Evolutionary conservation across 2,888 invertebrate genomes (phyloP), one percentile per base, ranked within the genome.

Genomic region (Agriopis aurantiaria): DNA sequence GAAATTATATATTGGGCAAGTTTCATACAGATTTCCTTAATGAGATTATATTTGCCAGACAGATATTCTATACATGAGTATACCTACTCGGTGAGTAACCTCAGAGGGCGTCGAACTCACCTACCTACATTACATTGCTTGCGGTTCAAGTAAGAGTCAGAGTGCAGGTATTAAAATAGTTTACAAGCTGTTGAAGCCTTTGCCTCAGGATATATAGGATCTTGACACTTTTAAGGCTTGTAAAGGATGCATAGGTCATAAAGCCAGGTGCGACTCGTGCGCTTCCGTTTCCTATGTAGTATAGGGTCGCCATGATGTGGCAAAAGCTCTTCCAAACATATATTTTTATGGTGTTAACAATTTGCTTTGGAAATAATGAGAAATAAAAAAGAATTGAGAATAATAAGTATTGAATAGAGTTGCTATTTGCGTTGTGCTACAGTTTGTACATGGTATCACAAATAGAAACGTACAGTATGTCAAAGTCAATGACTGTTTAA

Each of bases 231-330:
- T 79, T 92, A 91, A 83, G 93, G 92, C 80, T 91, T 91, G 84
- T 83, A 83, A 83, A 89, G 92, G 91, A 92, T 88, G 87, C 82
- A 72, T 80, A 85, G 87, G 90, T 85, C 87, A 78, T 80, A 86
- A 81, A 83, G 87, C 88, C 93, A 93, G 91, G 89, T 93, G 92
- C 82, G 83, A 79, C 88, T 87, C 88, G 88, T 84, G 87, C 84
- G 86, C 88, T 91, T 92, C 93, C 92, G 92, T 85, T 91, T 91
- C 91, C 91, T 73, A 64, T 65, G 33, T 43, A 11, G 33, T 43
- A 11, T 64, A 66, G 51, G 55, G 59, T 56, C 1, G 51, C 70
- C 59, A 71, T 59, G 46, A 17, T 61, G 23, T 3, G 8, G 46
- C 10, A n/a, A 58, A 46, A 58, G 58, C 46, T 46, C 12, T 17